Conservation (phyloP, 2,888 invertebrate genomes). For the Cecidostiba fungosa region DNA sequence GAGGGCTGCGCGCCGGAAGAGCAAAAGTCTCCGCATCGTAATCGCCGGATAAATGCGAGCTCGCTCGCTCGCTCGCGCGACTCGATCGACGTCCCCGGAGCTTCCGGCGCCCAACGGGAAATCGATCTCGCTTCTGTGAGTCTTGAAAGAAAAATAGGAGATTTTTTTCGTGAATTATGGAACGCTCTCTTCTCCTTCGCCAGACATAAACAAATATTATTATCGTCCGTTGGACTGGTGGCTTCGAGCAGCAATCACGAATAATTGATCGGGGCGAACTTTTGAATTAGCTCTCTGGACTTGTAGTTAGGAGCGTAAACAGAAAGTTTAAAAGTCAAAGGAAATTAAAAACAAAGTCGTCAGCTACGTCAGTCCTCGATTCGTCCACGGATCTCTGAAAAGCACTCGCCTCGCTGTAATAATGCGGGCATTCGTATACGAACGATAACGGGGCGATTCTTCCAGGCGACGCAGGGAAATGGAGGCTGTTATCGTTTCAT, state of each 20-base stretch:
- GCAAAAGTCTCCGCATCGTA: slow-evolving; percentile 62
- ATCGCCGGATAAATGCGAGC: slow-evolving; percentile 56
- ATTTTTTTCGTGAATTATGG: slow-evolving; percentile 7
- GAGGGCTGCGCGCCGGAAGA: slow-evolving; percentile 28
- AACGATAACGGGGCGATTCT: slow-evolving; percentile 57
- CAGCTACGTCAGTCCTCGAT: background rate
- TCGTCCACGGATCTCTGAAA: background rate
- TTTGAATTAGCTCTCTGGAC: background rate
- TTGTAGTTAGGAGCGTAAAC: no score
- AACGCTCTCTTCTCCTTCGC: background rate
- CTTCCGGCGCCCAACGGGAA: slow-evolving; percentile 66
- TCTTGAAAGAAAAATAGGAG: slow-evolving; percentile 17
- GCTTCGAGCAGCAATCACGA: background rate
- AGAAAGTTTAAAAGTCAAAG: background rate
- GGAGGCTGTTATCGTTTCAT: slow-evolving; percentile 62
- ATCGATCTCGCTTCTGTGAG: slow-evolving; percentile 69
- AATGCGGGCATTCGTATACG: slow-evolving; percentile 78
- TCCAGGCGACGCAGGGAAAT: slow-evolving; percentile 59
- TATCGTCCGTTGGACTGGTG: background rate
- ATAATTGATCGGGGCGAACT: background rate
- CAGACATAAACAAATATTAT: background rate
- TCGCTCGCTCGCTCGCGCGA: slow-evolving; percentile 22
- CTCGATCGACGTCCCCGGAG: slow-evolving; percentile 18
- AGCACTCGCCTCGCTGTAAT: slow-evolving; percentile 72
- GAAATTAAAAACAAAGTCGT: slow-evolving; percentile 33